Conservation (phyloP, 2,888 invertebrate species). For the Leptarthrus brevirostris region DNA sequence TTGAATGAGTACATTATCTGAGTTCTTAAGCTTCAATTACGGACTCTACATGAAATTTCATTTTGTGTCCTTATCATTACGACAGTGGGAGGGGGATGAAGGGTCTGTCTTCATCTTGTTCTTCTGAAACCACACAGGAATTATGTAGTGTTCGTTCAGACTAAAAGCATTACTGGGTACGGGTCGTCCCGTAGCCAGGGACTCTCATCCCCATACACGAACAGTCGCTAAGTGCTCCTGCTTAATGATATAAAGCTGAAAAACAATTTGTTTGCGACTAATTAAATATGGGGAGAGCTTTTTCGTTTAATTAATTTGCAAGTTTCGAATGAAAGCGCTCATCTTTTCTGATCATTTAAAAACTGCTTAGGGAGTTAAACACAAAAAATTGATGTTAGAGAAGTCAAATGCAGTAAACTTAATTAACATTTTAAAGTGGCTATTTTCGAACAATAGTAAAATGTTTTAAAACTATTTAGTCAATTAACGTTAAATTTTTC, state of each 20-base stretch:
- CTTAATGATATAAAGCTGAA: slow-evolving; percentile 57
- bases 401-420: too few species aligned
- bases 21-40: slow-evolving; percentile 47
- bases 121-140: slow-evolving; percentile 35
- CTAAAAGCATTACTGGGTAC: slow-evolving; percentile 38
- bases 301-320: slow-evolving; percentile 56
- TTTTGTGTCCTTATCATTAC: slow-evolving; percentile 42
- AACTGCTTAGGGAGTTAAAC: background rate
- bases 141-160: slow-evolving; percentile 29
- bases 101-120: slow-evolving; percentile 39
- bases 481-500: too few species aligned
- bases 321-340: slow-evolving; percentile 11
- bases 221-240: slow-evolving; percentile 51
- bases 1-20: slow-evolving; percentile 29
- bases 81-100: background rate
- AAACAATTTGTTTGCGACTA: slow-evolving; percentile 58
- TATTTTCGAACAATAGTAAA: too few species aligned
- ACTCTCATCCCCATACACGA: slow-evolving; percentile 45
- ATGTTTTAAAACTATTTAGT: too few species aligned
- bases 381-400: too few species aligned
- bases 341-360: slow-evolving; percentile 6
- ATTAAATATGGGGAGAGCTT: slow-evolving; percentile 56
- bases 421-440: too few species aligned
- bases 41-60: slow-evolving; percentile 45
- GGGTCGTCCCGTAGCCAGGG: slow-evolving; percentile 1